A percentile compares a stretch with the other conserved stretches of the same genome.
These are phyloP conservation scores for Drosophila murphyi DNA, from an alignment of 1,140 invertebrate species.

Conservation along the genomic window DNA sequence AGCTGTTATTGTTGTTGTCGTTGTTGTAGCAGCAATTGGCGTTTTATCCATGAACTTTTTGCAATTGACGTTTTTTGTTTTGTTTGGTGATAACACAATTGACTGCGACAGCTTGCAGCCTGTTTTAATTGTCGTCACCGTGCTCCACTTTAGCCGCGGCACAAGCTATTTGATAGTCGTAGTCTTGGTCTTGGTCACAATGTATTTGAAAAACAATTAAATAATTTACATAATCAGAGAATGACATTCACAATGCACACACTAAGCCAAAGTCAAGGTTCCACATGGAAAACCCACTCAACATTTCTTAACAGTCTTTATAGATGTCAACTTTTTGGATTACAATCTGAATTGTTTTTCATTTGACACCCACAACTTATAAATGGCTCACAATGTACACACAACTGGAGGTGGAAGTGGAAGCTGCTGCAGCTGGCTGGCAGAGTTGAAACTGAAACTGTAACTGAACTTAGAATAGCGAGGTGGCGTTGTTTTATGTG, in stretches of 20 bases:
- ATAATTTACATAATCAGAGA: constrained; percentile 50
- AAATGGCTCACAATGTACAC: constrained; percentile 45
- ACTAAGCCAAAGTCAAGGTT: constrained; percentile 72
- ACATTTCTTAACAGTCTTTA: constrained; percentile 2
- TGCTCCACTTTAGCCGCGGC: constrained; percentile 29
- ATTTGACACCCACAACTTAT: constrained; percentile 32
- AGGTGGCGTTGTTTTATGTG: constrained; percentile 75
- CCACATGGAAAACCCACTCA: constrained; percentile 40
- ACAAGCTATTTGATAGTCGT: constrained; percentile 8
- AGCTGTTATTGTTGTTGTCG: constrained; percentile 29
- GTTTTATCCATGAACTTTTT: constrained; percentile 70
- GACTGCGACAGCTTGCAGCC: constrained; percentile 37
- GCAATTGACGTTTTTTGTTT: constrained; percentile 53
- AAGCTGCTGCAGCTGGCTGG: constrained; percentile 15
- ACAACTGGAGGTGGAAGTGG: constrained; percentile 3
- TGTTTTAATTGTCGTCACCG: constrained; percentile 31
- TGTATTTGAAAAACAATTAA: constrained; percentile 5
- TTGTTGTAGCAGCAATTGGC: constrained; percentile 12
- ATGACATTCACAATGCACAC: constrained; percentile 27
- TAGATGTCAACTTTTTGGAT: neutral
- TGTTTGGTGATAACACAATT: constrained; percentile 66
- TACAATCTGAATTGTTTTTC: constrained; percentile 1
- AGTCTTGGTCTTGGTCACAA: constrained; percentile 23
- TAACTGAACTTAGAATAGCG: constrained; percentile 79
- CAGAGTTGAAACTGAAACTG: constrained; percentile 61